phyloP scores from a whole-genome alignment of 1,140 invertebrate species.

The Andrena cerasifolii region DNA sequence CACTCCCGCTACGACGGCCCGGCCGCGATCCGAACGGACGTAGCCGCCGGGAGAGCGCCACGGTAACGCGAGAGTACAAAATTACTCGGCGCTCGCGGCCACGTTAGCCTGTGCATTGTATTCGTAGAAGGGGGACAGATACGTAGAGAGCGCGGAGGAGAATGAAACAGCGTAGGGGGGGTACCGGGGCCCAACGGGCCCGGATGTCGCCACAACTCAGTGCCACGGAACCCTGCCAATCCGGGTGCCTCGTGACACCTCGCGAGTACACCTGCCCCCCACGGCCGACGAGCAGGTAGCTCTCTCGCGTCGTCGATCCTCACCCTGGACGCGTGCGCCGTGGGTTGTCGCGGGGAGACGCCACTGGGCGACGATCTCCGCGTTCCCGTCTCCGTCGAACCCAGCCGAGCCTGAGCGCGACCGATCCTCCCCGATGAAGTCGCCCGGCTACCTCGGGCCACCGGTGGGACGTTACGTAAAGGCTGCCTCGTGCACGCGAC shows the following conservation, averaged over 20 bases:
- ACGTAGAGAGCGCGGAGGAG: background rate
- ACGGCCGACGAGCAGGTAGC: background rate
- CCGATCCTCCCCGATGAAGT: too few relatives aligned
- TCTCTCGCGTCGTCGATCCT: background rate
- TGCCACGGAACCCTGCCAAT: conserved; percentile 26
- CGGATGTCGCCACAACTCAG: conserved; percentile 38
- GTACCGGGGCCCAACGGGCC: background rate
- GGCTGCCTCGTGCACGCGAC: too few relatives aligned
- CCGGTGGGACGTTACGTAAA: too few relatives aligned
- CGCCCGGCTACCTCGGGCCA: too few relatives aligned
- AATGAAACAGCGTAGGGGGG: background rate
- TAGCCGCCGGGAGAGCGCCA: conserved; percentile 2
- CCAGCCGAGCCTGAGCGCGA: too few relatives aligned
- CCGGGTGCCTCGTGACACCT: conserved; percentile 5
- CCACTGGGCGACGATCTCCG: background rate
- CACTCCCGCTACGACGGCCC: conserved; percentile 11
- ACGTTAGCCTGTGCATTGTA: conserved; percentile 5
- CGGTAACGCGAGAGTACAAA: conserved; percentile 49
- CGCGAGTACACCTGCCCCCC: conserved; percentile 30
- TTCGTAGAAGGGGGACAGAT: background rate
- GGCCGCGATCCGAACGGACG: conserved; percentile 5
- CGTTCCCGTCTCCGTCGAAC: background rate
- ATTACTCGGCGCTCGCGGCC: conserved; percentile 27
- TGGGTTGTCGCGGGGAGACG: background rate
- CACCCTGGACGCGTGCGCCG: too few relatives aligned